Evolutionary conservation across 2,888 invertebrate genomes (phyloP), one percentile per base, ranked within the genome.

Genomic region (Agrilus biguttatus): DNA sequence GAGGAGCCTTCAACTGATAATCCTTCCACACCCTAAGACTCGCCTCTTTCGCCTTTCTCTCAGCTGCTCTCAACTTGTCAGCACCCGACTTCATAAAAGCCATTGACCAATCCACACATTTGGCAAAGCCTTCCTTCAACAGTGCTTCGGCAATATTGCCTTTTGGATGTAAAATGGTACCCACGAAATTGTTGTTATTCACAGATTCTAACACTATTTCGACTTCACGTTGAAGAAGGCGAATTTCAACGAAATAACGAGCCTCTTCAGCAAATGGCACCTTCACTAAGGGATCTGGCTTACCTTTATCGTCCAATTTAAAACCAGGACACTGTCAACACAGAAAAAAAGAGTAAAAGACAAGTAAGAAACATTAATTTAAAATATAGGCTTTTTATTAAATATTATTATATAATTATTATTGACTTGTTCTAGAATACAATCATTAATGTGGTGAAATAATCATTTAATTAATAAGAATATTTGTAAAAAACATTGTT

Each of bases 141-240:
- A 99, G 69, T 21, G 84, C 76, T 63, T 96, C 97, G 0, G 97
- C 95, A 58, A 99, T 97, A 63, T 95, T 95, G 33, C 83, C 83
- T 59, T 75, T 80, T 0, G 96, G 96, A 67, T 95, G 95, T 38
- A 92, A 59, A 52, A 98, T 83, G 28, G 90, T 88, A 33, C 97
- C 98, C 44, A 96, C 84, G 57, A 92, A 87, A 63, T 91, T 93
- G 57, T 83, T 83, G 63, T 93, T 96, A 56, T 89, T 90, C 1
- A 87, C 85, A 0, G 92, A 88, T 59, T 97, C 95, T 36, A 98
- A 70, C 33, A 91, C 76, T 14, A 93, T 80, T 62, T 92, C 83
- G 1, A 95, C 78, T 61, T 95, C 87, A 55, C 89, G 77, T 58
- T 99, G 96, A 34, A 98, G 72, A 6, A 99, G 73, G 39, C 89